Base-by-base conservation (phyloP, 2,888 invertebrate species). In the Mythimna pallens region DNA sequence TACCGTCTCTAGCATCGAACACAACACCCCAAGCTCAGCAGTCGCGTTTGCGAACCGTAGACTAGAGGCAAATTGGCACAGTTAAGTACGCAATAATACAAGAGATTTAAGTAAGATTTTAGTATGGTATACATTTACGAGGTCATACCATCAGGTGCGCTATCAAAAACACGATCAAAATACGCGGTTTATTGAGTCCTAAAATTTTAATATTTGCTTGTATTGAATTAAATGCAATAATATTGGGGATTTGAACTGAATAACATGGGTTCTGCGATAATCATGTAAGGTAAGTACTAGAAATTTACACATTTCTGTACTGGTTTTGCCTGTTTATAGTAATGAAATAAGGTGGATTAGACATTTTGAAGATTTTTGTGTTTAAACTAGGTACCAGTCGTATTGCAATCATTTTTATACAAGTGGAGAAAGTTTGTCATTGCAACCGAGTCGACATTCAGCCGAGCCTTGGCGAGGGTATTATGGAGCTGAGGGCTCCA, bases 201-300 rank as follows among this genome's bases (percentile, higher is more conserved):
- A 64, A 76, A 76, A 69, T 8, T 64, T 75, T 76, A 76, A 52
- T 76, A 65, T 57, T 61, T 34, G 50, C 55, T 47, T 54, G n/a
- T 12, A 61, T 47, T 55, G 10, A 62, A 66, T 30, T 74, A 50
- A 55, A 73, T 59, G 20, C 12, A 25, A n/a, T 43, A 30, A 10
- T 59, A 34, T 61, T 62, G 22, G n/a, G 40, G 40, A 58, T 40
- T 22, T 63, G 50, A 36, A 25, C 34, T 54, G 25, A 54, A 59
- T 65, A 55, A 25, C 34, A 22, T 34, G 36, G 43, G 40, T 17
- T 14, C 17, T 40, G 36, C n/a, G 20, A 36, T 58, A 5, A 61
- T 36, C 36, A 22, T 34, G 8, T 8, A 40, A 40, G 34, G 0
- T 30, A 25, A 55, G 10, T 17, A 20, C 17, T 47, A 20, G 47